Evolutionary conservation across 2,113 vertebrate genomes (phyloP).

Genomic region (Morone chrysops): DNA sequence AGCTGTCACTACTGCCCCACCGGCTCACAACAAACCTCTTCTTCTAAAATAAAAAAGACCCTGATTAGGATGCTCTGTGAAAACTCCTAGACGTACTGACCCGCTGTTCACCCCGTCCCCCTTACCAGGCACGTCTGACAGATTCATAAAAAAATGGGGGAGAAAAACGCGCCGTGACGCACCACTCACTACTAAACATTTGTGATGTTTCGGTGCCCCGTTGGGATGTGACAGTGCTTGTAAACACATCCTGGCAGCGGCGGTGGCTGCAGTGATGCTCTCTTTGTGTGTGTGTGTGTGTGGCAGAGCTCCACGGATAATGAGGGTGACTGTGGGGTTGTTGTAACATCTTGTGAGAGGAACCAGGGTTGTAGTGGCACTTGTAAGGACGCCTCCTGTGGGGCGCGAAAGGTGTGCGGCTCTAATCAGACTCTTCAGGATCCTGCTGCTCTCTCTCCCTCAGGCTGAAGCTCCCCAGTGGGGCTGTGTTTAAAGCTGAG

Average conservation of each 20-base stretch:
- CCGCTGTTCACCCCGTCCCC: conserved; percentile 28
- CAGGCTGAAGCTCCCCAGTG: neutral
- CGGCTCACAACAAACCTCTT: neutral
- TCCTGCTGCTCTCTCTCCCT: neutral
- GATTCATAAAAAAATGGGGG: neutral
- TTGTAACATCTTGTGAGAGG: conserved; percentile 41
- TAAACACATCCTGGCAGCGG: conserved; percentile 20
- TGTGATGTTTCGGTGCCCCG: conserved; percentile 8
- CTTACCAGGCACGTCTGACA: neutral
- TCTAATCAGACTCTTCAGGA: conserved; percentile 37
- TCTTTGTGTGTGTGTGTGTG: neutral
- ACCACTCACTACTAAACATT: neutral
- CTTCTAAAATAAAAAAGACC: neutral
- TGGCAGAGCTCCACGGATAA: conserved; percentile 49
- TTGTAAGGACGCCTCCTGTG: conserved; percentile 32
- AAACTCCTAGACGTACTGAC: neutral
- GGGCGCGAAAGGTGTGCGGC: conserved; percentile 6
- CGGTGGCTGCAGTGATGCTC: neutral
- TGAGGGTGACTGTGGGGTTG: conserved; percentile 62
- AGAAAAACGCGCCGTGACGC: conserved; percentile 4
- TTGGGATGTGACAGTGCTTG: conserved; percentile 38
- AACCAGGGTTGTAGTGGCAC: conserved; percentile 6
- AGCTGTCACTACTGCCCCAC: conserved; percentile 14
- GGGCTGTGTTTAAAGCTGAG: conserved; percentile 22
- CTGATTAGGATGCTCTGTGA: conserved; percentile 17